Percentiles rank a stretch among this genome's conserved stretches.
phyloP scores from a whole-genome alignment of 1,140 invertebrate species.

The Zaprionus inermis region DNA sequence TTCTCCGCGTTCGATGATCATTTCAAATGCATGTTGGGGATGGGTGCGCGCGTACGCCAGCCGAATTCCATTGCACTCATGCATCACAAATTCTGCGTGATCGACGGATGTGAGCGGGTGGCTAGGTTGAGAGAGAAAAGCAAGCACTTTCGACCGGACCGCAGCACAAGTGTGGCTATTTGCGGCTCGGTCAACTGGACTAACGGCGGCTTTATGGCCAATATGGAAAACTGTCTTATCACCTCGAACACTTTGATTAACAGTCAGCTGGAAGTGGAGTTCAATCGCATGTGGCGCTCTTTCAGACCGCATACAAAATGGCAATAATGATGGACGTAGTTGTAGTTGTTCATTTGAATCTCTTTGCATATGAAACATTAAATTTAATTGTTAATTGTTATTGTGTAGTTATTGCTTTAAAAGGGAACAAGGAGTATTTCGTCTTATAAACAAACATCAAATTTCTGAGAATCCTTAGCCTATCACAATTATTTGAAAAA shows the following conservation, averaged over 20 bases:
- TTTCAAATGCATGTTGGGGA: neutral
- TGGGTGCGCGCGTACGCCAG: slow-evolving; percentile 5
- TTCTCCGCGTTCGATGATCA: neutral
- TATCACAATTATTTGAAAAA: neutral
- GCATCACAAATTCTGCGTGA: slow-evolving; percentile 20
- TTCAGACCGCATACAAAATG: neutral
- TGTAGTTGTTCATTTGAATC: neutral
- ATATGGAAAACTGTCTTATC: slow-evolving; percentile 1
- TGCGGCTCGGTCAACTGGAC: slow-evolving; percentile 13
- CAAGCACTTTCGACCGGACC: neutral
- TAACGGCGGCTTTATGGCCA: neutral
- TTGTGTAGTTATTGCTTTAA: neutral
- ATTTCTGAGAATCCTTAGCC: neutral
- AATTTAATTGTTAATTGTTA: neutral
- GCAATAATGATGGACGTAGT: neutral
- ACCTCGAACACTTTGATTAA: slow-evolving; percentile 1
- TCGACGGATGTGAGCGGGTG: neutral
- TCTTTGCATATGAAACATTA: neutral
- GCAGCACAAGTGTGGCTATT: neutral
- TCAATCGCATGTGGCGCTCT: slow-evolving; percentile 5
- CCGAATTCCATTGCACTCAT: neutral
- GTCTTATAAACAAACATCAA: neutral
- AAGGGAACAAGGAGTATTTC: neutral
- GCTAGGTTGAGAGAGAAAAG: neutral
- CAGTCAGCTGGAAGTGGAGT: neutral